Evolutionary conservation across 2,888 invertebrate genomes (phyloP).

Genomic region (Drosophila bunnanda): DNA sequence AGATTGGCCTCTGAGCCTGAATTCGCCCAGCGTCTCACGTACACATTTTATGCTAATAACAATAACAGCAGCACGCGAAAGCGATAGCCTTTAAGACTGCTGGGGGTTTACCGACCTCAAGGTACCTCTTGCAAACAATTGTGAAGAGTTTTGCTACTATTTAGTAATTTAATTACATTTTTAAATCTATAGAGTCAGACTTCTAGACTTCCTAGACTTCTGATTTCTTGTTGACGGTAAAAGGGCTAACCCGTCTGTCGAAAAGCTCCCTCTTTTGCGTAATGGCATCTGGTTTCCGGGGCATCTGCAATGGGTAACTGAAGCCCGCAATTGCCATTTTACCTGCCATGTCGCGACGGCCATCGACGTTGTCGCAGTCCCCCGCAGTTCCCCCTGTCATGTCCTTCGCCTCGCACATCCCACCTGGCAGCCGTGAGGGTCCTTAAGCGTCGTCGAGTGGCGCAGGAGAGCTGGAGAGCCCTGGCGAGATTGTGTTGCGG

Average conservation of each 20-base stretch:
- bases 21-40: constrained; percentile 18
- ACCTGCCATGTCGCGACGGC: constrained; percentile 50
- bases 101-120: neutral
- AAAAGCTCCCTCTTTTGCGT: neutral
- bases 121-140: neutral
- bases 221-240: neutral
- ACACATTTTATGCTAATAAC: constrained; percentile 49
- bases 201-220: neutral
- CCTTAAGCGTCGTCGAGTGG: constrained; percentile 72
- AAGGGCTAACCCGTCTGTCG: too few relatives aligned
- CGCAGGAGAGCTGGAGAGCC: constrained; percentile 28
- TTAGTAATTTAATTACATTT: neutral
- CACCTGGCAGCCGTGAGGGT: constrained; percentile 60
- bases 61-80: constrained; percentile 13
- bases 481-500: constrained; percentile 68
- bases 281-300: constrained; percentile 1
- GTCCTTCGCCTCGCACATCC: constrained; percentile 4
- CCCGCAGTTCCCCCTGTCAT: neutral
- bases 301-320: constrained; percentile 47
- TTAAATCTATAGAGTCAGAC: neutral
- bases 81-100: neutral
- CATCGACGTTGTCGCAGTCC: constrained; percentile 6
- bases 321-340: constrained; percentile 62
- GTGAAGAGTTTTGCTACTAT: too few relatives aligned
- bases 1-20: constrained; percentile 19